phyloP scores from a whole-genome alignment of 2,797 vertebrate species.

The Ctenosaura bakeri region DNA sequence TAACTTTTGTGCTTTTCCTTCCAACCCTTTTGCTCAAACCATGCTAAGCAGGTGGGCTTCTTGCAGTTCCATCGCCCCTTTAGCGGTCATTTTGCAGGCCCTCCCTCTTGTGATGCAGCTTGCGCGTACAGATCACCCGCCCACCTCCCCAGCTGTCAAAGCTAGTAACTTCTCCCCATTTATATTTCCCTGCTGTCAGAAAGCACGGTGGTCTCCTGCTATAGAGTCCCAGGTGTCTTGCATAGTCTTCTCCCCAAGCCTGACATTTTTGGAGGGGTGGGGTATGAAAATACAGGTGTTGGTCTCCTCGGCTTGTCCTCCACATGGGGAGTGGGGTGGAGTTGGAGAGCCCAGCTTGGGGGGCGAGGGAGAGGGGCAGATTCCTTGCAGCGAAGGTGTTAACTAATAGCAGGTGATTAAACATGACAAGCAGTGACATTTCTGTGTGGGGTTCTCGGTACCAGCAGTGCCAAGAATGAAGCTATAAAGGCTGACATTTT shows the following conservation, averaged over 20 bases:
- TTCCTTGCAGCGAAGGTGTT: conserved; percentile 83
- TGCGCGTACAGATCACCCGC: too few species aligned
- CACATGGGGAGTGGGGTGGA: background rate
- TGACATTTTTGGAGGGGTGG: background rate
- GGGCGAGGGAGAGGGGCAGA: conserved; percentile 76
- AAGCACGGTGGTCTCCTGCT: background rate
- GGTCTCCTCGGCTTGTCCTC: conserved; percentile 48
- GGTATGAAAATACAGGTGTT: conserved; percentile 24
- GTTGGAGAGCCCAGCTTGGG: conserved; percentile 62
- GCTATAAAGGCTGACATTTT: conserved; percentile 87
- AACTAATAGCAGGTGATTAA: conserved; percentile 90
- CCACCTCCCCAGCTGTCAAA: background rate
- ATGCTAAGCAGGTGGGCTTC: too few species aligned
- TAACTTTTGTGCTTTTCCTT: background rate
- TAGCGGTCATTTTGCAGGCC: too few species aligned
- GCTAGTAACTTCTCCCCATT: background rate
- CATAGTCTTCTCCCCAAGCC: background rate
- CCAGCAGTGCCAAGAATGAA: conserved; percentile 84
- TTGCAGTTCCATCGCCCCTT: background rate
- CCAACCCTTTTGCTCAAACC: background rate
- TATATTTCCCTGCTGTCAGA: background rate
- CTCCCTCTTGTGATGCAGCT: background rate
- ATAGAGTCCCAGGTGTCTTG: background rate
- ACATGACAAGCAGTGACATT: conserved; percentile 89
- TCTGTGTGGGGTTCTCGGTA: conserved; percentile 83